Base-by-base conservation (phyloP, 2,113 vertebrate genomes). In the Monopterus albus region DNA sequence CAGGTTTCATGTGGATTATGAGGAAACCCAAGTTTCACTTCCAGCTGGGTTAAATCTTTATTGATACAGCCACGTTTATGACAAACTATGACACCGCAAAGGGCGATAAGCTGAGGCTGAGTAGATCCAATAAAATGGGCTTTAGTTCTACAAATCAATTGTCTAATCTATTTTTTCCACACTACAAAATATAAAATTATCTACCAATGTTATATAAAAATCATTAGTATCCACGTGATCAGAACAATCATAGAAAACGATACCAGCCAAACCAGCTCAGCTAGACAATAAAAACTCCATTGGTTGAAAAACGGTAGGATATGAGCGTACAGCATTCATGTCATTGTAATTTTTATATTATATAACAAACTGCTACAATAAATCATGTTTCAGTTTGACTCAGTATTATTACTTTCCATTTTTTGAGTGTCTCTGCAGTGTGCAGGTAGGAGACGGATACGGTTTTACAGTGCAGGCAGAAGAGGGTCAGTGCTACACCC, bases 361-460 rank as follows among this genome's bases (percentile, higher is more conserved):
- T 20, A 49, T 55, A 14, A 57, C 7, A 20, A 60, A 43, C 55
- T 63, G 17, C 1, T 51, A 72, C 25, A 59, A 23, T 57, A 38
- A 46, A 78, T 56, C 39, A 64, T 42, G 40, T 60, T 57, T 74
- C 2, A 26, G 60, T 39, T 65, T 18, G 2, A 23, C 5, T 31
- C 4, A 36, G 38, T 47, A 38, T 8, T 51, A 1, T 3, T 35
- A n/a, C n/a, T 20, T 66, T 36, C 6, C 6, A 17, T 57, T 55
- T 61, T 29, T 21, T 33, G n/a, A 78, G 43, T 78, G 81, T 89
- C 70, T 85, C 78, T 78, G 81, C 62, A 68, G 39, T 71, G 25
- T 40, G 55, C 61, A 74, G 67, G 74, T 47, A 86, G 81, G 79
- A 87, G 83, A 88, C 82, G 78, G 81, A 84, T 65, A 46, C 63